Percentiles rank a stretch among this genome's conserved stretches.
Conservation (phyloP, 2,888 invertebrate species). For the Galeruca laticollis region DNA sequence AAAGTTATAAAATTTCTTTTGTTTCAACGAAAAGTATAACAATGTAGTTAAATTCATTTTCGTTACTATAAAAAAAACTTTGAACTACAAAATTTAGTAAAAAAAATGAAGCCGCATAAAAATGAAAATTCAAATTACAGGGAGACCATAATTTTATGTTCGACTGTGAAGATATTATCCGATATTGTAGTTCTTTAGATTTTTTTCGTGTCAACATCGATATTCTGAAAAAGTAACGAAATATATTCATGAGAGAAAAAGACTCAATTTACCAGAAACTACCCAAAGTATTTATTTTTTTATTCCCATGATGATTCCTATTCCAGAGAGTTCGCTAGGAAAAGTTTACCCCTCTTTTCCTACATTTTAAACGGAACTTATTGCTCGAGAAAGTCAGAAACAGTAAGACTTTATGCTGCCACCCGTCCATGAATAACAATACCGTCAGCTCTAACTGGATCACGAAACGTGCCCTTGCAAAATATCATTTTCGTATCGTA, state of each 20-base stretch:
- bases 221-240: neutral
- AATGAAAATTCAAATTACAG: too few relatives aligned
- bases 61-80: too few relatives aligned
- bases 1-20: too few relatives aligned
- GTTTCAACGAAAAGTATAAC: too few relatives aligned
- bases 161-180: too few relatives aligned
- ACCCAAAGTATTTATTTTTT: constrained; percentile 15
- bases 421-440: constrained; percentile 52
- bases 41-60: too few relatives aligned
- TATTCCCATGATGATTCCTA: constrained; percentile 3
- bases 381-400: constrained; percentile 44
- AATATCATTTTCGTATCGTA: constrained; percentile 47
- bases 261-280: constrained; percentile 12
- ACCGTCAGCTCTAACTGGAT: constrained; percentile 44
- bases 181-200: too few relatives aligned
- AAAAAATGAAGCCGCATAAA: too few relatives aligned
- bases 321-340: constrained; percentile 15
- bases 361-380: constrained; percentile 46
- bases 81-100: too few relatives aligned
- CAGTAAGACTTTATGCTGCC: constrained; percentile 48
- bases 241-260: constrained; percentile 8
- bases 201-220: too few relatives aligned
- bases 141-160: neutral
- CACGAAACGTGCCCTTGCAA: constrained; percentile 49
- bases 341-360: constrained; percentile 23